Evolutionary conservation across 2,888 invertebrate species (phyloP), one percentile per base, ranked within the genome.

Genomic region (Tetropium fuscum): DNA sequence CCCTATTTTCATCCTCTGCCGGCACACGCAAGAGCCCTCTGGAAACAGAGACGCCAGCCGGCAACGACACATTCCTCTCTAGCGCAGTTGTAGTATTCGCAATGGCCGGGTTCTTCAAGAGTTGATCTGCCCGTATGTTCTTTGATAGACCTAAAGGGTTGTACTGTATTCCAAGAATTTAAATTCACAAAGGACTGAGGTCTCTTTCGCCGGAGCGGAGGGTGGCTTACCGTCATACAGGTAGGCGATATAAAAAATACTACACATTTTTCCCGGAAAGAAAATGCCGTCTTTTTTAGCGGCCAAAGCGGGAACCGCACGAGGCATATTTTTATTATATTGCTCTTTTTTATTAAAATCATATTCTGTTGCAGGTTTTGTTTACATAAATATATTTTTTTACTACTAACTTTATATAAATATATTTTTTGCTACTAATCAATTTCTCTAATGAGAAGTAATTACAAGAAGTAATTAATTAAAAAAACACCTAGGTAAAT

Each of bases 101-200:
- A 48, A 48, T 36, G 38, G 40, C 40, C 51, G 36, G 8, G 38
- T 51, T 40, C 51, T 51, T 51, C 27, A 51, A 40, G 51, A 51
- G 51, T 51, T 38, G 51, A 51, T 51, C 51, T 53, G 43, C 64
- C 61, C 62, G 64, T 65, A 62, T 62, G 60, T 58, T 58, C 64
- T 65, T 65, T 65, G 62, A 60, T 51, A 62, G 27, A 53, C 30
- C 53, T 30, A 62, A 64, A 64, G 60, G 61, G 57, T 60, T 60
- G 63, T 30, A 45, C 47, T 34, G 60, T 51, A 62, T 65, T 65
- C 48, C 62, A 65, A 65, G 64, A 65, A 65, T 65, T 62, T 58
- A 54, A 60, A 65, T 65, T 60, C 62, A 65, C 64, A 65, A 65
- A 65, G 64, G 58, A 43, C 55, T 60, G 61, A 59, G 61, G 64